Conservation (phyloP, 1,140 invertebrate species). For the Brachionus asplanchnoidis region DNA sequence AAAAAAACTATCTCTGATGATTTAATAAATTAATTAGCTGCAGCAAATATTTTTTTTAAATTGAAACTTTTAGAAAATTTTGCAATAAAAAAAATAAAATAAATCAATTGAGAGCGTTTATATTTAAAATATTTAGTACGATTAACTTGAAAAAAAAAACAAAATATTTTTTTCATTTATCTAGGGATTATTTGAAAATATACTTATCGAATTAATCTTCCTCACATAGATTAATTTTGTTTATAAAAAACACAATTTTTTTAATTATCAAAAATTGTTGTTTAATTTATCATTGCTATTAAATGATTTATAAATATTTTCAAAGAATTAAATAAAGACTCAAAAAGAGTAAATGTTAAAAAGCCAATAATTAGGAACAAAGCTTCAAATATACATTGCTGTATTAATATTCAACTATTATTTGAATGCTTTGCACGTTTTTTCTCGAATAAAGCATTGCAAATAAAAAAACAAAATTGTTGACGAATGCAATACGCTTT, state of each 20-base stretch:
- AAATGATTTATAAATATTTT: background rate
- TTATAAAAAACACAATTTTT: background rate
- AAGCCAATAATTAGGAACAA: background rate
- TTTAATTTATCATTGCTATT: background rate
- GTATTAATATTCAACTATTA: background rate
- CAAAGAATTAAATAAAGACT: background rate
- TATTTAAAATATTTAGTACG: too few species aligned
- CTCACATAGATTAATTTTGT: background rate
- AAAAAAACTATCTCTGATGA: too few species aligned
- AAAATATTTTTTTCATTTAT: too few species aligned
- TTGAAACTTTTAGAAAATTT: too few species aligned
- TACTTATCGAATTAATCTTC: too few species aligned
- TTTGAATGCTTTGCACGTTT: background rate
- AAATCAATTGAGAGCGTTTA: too few species aligned
- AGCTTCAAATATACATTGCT: background rate
- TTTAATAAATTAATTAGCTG: too few species aligned
- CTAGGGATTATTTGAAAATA: too few species aligned
- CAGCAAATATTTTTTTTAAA: too few species aligned
- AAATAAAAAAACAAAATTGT: background rate
- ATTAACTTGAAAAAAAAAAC: too few species aligned
- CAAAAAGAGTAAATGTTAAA: background rate
- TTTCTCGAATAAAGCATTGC: background rate
- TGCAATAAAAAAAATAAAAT: too few species aligned
- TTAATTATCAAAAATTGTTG: background rate
- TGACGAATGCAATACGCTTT: slow-evolving; percentile 25